These are phyloP conservation scores for Baronia brevicornis DNA, from an alignment of 2,888 invertebrate species.

Conservation along the genomic window DNA sequence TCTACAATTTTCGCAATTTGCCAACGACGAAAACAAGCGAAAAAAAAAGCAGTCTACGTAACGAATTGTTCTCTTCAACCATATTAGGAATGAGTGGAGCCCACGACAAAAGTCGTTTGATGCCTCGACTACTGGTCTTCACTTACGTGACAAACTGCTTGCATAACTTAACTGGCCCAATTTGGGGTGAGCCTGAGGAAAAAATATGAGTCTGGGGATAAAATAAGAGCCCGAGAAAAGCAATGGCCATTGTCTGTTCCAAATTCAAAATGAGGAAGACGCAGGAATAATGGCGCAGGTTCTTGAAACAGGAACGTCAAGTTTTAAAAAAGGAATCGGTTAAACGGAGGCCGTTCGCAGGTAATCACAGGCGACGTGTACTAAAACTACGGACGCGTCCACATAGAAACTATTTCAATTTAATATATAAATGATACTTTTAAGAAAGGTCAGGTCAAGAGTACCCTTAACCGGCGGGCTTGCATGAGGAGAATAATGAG, in stretches of 20 bases:
- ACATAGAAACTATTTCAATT: slow-evolving; percentile 14
- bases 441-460: no score
- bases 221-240: slow-evolving; percentile 39
- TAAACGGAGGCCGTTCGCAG: slow-evolving; percentile 70
- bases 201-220: no score
- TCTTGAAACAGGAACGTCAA: slow-evolving; percentile 67
- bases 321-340: slow-evolving; percentile 69
- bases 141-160: slow-evolving; percentile 49
- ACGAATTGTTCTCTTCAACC: slow-evolving; percentile 47
- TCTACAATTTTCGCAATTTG: slow-evolving; percentile 56
- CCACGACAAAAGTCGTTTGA: slow-evolving; percentile 37
- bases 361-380: slow-evolving; percentile 68
- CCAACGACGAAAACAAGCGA: slow-evolving; percentile 38
- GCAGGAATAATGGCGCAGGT: slow-evolving; percentile 64
- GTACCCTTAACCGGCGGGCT: no score
- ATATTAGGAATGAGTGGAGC: slow-evolving; percentile 38
- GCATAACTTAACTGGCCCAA: slow-evolving; percentile 54
- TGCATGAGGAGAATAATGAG: no score
- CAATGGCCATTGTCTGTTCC: slow-evolving; percentile 60
- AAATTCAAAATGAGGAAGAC: slow-evolving; percentile 71
- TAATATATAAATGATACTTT: not conserved
- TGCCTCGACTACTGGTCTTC: slow-evolving; percentile 60
- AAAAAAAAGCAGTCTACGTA: slow-evolving; percentile 32
- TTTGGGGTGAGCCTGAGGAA: slow-evolving; percentile 38
- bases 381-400: slow-evolving; percentile 33